Percentiles rank a stretch among this genome's conserved stretches.
Evolutionary conservation across 2,888 invertebrate genomes (phyloP).

Genomic region (Chironomus riparius): DNA sequence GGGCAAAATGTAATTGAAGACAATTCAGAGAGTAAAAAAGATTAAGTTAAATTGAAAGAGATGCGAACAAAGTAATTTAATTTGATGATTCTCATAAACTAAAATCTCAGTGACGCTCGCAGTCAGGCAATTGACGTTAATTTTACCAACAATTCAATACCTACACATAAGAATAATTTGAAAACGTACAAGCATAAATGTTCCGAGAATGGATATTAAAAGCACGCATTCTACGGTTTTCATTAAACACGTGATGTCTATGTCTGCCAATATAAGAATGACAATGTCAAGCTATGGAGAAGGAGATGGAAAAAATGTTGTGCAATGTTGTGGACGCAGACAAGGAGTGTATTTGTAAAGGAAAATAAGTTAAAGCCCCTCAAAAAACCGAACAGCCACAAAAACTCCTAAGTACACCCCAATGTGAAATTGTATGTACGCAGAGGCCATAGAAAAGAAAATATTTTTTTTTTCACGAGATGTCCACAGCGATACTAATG

Average conservation of each 20-base stretch:
- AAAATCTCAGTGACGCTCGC: not conserved
- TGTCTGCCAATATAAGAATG: not conserved
- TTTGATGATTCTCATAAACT: too few species aligned
- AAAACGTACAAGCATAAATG: not conserved
- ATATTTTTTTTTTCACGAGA: too few species aligned
- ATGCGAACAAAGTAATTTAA: too few species aligned
- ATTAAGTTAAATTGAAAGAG: too few species aligned
- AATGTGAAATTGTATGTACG: too few species aligned
- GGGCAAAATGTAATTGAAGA: too few species aligned
- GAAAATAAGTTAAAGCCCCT: too few species aligned
- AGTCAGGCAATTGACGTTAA: not conserved
- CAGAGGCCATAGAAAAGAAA: not conserved
- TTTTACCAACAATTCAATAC: not conserved
- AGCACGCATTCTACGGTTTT: not conserved
- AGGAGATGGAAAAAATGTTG: not conserved
- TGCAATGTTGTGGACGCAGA: too few species aligned
- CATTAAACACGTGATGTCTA: conserved; percentile 5
- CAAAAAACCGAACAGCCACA: too few species aligned
- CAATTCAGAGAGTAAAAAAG: too few species aligned
- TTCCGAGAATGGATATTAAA: not conserved
- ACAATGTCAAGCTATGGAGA: not conserved
- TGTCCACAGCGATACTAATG: not conserved
- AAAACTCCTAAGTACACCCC: too few species aligned
- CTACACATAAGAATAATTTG: not conserved
- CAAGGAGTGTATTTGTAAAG: too few species aligned